Base-by-base conservation (phyloP, 2,113 vertebrate species). In the Engraulis encrasicolus region DNA sequence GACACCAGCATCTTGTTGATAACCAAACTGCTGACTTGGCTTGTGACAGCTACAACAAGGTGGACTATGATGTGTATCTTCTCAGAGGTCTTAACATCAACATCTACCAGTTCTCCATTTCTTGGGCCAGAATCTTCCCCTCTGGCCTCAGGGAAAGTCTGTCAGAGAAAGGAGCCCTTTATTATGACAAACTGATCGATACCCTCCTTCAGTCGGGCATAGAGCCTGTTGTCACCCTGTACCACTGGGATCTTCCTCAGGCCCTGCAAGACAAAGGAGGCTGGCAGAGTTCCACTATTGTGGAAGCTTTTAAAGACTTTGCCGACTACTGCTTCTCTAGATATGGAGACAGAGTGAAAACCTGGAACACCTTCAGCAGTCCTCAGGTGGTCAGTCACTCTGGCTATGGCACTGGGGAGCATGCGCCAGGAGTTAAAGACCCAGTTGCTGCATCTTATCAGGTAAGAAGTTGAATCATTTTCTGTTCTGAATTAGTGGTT, bases 211-310 rank as follows among this genome's bases (percentile, higher is more conserved):
- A 95, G 15, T 95, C 96, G 1, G 88, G 91, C 38, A 91, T 97
- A 17, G 54, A 96, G 84, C 97, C 98, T 66, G 96, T 97, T 92
- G 95, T 93, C 78, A 97, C 97, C 0, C 93, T 99, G 2, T 96
- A 96, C 90, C 97, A 99, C 91, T 98, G 97, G 98, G 98, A 99
- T 90, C 93, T 99, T 80, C 98, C 97, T 0, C 97, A 96, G 85
- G 91, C 92, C 37, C 93, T 99, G 81, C 97, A 99, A 91, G 93
- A 93, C 78, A 27, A 74, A 0, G 97, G 96, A 1, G 98, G 98
- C 37, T 99, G 98, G 98, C 96, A 95, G 86, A 96, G 96, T 27
- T 87, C 93, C 7, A 95, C 90, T 6, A 90, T 97, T 82, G 91
- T 96, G 79, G 94, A 95, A 37, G 95, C 93, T 77, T 99, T 98